Percentiles rank a stretch among this genome's conserved stretches.
Evolutionary conservation across 2,113 vertebrate genomes (phyloP).

Genomic region (Columba livia): DNA sequence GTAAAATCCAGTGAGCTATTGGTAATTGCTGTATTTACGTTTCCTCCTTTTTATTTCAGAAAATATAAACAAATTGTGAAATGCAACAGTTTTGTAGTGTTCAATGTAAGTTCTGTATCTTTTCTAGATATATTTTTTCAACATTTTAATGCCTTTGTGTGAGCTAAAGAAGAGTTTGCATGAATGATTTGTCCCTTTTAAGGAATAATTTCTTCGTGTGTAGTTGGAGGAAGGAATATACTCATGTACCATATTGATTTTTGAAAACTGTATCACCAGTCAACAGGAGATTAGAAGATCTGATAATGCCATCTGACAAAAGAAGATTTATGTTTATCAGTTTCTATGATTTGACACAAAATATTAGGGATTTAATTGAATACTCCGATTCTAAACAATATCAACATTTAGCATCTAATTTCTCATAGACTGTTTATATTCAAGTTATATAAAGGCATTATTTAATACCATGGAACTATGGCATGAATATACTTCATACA

Average conservation of each 20-base stretch:
- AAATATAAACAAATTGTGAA: neutral
- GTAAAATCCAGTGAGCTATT: neutral
- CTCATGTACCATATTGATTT: neutral
- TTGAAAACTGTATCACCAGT: neutral
- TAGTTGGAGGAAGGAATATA: neutral
- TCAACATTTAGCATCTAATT: neutral
- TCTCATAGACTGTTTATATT: neutral
- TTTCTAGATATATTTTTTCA: neutral
- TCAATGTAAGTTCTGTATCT: neutral
- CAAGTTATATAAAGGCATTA: neutral
- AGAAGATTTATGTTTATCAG: neutral
- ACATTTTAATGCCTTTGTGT: neutral
- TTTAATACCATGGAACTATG: neutral
- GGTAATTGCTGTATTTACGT: neutral
- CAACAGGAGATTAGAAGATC: neutral
- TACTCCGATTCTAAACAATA: neutral
- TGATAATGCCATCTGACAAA: neutral
- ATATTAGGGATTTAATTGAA: neutral
- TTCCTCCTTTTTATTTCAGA: neutral
- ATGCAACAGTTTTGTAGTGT: neutral
- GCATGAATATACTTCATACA: neutral
- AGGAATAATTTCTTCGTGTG: neutral
- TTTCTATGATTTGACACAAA: neutral
- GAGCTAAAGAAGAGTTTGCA: neutral
- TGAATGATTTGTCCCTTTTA: neutral